A percentile compares a stretch with the other conserved stretches of the same genome.
These are phyloP conservation scores for Dendrolimus pini DNA, from an alignment of 2,888 invertebrate genomes.

Conservation along the genomic window DNA sequence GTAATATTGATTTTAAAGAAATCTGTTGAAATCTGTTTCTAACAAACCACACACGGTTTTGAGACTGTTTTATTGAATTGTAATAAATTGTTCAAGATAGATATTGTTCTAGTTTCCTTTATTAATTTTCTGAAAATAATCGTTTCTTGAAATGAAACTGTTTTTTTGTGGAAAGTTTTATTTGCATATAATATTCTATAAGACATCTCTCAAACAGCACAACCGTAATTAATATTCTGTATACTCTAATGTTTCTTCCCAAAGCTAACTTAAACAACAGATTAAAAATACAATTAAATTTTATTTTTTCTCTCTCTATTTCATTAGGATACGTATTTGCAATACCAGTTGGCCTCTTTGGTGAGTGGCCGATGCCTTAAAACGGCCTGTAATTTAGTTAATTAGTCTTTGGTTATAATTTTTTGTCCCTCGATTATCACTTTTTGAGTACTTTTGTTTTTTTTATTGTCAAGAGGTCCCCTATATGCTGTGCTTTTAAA, in stretches of 20 bases:
- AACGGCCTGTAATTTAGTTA: not conserved
- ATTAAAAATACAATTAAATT: slow-evolving; percentile 26
- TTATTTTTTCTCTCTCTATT: slow-evolving; percentile 51
- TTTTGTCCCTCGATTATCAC: not conserved
- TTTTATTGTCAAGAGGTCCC: not conserved
- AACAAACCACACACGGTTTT: slow-evolving; percentile 22
- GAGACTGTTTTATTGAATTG: slow-evolving; percentile 4
- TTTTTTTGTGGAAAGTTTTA: no score
- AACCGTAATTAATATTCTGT: slow-evolving; percentile 32
- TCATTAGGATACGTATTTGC: slow-evolving; percentile 71
- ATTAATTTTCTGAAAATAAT: no score
- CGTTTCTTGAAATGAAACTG: no score
- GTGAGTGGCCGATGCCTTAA: slow-evolving; percentile 57
- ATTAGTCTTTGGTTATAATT: not conserved
- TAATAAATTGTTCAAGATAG: slow-evolving; percentile 9
- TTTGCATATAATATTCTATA: no score
- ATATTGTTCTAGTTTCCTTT: not conserved
- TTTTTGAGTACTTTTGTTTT: not conserved
- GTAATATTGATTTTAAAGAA: no score
- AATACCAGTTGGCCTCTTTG: slow-evolving; percentile 73
- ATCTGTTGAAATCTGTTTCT: slow-evolving; percentile 9
- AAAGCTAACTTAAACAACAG: slow-evolving; percentile 17
- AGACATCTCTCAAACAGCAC: slow-evolving; percentile 21
- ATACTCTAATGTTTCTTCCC: slow-evolving; percentile 9
- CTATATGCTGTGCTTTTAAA: no score